These are phyloP conservation scores for Atractosteus spatula DNA, from an alignment of 2,113 vertebrate genomes.

Conservation along the genomic window DNA sequence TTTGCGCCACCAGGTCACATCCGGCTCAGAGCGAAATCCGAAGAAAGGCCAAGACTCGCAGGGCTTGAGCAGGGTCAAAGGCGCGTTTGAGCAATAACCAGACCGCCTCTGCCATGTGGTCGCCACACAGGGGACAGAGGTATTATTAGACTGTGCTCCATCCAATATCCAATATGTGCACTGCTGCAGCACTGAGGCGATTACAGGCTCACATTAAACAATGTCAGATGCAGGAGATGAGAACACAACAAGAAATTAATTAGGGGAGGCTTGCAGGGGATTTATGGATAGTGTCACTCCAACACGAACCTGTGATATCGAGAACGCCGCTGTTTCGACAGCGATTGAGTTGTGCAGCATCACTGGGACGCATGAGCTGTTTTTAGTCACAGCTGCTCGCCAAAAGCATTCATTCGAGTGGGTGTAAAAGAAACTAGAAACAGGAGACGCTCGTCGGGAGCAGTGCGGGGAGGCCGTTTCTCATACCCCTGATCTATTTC, in stretches of 20 bases:
- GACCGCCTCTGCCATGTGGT: constrained; percentile 1
- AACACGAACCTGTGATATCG: no score
- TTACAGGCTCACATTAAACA: not conserved
- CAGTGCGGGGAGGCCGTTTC: no score
- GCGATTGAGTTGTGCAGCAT: not conserved
- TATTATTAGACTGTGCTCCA: constrained; percentile 1
- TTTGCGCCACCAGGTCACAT: constrained; percentile 2
- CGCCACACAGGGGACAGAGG: not conserved
- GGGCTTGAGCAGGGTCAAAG: constrained; percentile 8
- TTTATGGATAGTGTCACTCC: not conserved
- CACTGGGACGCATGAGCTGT: not conserved
- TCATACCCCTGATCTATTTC: no score
- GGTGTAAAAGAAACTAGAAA: no score
- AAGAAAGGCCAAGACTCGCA: not conserved
- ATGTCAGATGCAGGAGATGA: not conserved
- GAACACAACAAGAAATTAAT: not conserved
- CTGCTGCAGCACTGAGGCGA: not conserved
- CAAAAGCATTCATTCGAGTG: no score
- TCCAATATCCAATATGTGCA: not conserved
- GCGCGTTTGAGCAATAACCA: constrained; percentile 6
- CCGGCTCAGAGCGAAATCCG: not conserved
- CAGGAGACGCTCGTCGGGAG: no score
- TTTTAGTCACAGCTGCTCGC: not conserved
- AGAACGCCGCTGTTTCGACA: not conserved
- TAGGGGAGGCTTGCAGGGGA: no score